These are phyloP conservation scores for Etia nguti DNA, from an alignment of 2,113 vertebrate species.

Conservation along the genomic window DNA sequence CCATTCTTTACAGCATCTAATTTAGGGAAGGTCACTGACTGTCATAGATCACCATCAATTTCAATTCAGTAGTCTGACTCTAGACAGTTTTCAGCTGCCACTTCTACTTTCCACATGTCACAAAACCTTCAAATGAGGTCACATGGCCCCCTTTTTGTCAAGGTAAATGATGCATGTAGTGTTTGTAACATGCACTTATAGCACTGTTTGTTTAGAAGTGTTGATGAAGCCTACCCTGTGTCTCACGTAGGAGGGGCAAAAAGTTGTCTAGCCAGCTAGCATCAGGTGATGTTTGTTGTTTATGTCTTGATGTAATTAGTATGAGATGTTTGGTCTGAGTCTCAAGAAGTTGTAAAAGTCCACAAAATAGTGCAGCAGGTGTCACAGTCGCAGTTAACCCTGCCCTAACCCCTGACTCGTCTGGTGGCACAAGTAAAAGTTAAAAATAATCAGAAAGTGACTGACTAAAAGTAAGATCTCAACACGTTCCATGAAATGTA, in stretches of 20 bases:
- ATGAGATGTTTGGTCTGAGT: not conserved
- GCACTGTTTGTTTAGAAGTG: not conserved
- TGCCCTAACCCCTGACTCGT: too few relatives aligned
- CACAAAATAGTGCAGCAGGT: not conserved
- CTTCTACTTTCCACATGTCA: not conserved
- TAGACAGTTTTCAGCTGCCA: not conserved
- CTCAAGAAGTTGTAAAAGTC: not conserved
- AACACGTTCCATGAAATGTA: not conserved
- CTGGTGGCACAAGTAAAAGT: not conserved
- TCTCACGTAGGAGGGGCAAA: not conserved
- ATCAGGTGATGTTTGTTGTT: not conserved
- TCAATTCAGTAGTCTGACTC: not conserved
- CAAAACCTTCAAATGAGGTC: not conserved
- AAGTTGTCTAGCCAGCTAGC: not conserved
- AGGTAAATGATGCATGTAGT: not conserved
- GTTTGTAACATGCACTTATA: not conserved
- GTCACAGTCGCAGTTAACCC: not conserved
- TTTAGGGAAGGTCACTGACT: conserved; percentile 23
- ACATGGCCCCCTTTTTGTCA: not conserved
- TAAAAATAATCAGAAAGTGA: not conserved
- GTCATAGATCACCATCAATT: conserved; percentile 7
- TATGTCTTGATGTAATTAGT: not conserved
- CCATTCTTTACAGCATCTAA: conserved; percentile 12
- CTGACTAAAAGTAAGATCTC: not conserved
- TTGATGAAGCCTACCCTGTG: not conserved